Base-by-base conservation (phyloP, 2,113 vertebrate species). In the Pholis gunnellus region DNA sequence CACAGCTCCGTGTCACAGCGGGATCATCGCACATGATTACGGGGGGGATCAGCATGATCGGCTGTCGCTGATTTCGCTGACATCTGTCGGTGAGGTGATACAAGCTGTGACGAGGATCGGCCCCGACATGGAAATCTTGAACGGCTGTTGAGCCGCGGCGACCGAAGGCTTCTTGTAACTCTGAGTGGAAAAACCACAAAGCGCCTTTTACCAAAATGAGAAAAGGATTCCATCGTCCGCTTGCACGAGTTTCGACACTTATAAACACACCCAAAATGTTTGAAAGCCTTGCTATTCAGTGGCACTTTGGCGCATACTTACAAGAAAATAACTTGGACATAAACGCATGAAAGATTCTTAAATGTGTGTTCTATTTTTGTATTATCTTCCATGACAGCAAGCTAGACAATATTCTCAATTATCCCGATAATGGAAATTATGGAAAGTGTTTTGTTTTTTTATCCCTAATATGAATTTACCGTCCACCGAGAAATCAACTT, bases 71-170 rank as follows among this genome's bases (percentile, higher is more conserved):
- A 96, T 97, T 97, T 97, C 87, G 76, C 94, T 95, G 97, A 96
- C 97, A 98, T 97, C 97, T 98, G 97, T 97, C 96, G 94, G 90
- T 87, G 95, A 95, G 96, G 96, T 77, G 95, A 96, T 93, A 95
- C 96, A 96, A 96, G 95, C 95, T 96, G 96, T 94, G 96, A 87
- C 94, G 87, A 95, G 95, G 96, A 96, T 96, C 94, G 96, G 91
- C 95, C 94, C 95, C 96, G 95, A 91, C 90, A 44, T 94, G 27
- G 27, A 89, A 95, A 88, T 86, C 90, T 94, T 93, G 93, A 94
- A 93, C 91, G 89, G 94, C 95, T 95, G 94, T 94, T 91, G 93
- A 84, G 93, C 93, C 90, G 71, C 86, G 78, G 94, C 89, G 70
- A 54, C 13, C 40, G 50, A 71, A 48, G 66, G 56, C n/a, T 81